Percentiles rank a stretch among this genome's conserved stretches.
Conservation (phyloP, 1,140 invertebrate species). For the Drosophila bipectinata region DNA sequence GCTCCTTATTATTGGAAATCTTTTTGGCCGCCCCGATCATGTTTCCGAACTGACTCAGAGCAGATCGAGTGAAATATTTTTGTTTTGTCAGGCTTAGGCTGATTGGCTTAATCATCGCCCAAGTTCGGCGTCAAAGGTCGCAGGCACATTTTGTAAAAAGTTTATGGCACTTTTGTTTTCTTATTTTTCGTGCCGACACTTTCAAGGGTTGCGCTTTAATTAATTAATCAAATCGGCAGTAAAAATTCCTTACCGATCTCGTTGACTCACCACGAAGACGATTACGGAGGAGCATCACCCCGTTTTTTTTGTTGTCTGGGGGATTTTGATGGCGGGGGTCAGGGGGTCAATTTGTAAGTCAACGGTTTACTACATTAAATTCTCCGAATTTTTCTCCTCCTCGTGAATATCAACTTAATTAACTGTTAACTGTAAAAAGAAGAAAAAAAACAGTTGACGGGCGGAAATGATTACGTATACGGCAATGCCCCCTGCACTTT, state of each 20-base stretch:
- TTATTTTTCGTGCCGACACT: constrained; percentile 60
- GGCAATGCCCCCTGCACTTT: background rate
- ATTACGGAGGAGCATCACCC: constrained; percentile 19
- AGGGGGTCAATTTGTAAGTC: constrained; percentile 64
- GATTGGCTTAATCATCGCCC: constrained; percentile 70
- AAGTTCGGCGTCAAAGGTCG: constrained; percentile 69
- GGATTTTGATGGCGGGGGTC: constrained; percentile 9
- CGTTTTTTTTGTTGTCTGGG: constrained; percentile 2
- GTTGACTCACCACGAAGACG: constrained; percentile 39
- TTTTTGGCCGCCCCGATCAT: constrained; percentile 4
- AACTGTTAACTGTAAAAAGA: constrained; percentile 62
- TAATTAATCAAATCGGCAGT: constrained; percentile 79
- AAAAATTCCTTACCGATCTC: constrained; percentile 60
- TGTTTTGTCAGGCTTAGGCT: constrained; percentile 28
- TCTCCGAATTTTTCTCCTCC: constrained; percentile 56
- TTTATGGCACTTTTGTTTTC: constrained; percentile 48
- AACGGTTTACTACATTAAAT: constrained; percentile 42
- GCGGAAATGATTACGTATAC: constrained; percentile 67
- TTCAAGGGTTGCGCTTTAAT: constrained; percentile 71
- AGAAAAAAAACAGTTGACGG: constrained; percentile 32
- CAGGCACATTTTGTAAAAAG: constrained; percentile 46
- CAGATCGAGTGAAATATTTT: background rate
- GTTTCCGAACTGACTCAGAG: constrained; percentile 12
- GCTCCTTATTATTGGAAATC: constrained; percentile 11
- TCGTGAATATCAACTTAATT: constrained; percentile 73